These are phyloP conservation scores for Entelurus aequoreus DNA, from an alignment of 2,113 vertebrate genomes.

Conservation along the genomic window DNA sequence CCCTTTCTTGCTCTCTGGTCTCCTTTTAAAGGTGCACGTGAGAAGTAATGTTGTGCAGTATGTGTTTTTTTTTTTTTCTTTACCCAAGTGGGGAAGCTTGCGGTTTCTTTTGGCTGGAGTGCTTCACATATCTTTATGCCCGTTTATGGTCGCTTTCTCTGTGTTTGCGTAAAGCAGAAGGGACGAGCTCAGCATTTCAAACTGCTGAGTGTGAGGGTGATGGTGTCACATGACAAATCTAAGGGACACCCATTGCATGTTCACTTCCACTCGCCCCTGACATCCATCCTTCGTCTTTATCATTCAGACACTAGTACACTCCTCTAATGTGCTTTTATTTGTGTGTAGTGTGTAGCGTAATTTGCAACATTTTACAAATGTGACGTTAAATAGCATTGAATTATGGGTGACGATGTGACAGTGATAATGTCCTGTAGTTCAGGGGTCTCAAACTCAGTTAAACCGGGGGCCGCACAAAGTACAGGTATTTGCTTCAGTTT, in stretches of 20 bases:
- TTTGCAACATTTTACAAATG: no score
- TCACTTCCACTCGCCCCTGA: conserved; percentile 9
- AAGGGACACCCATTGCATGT: conserved; percentile 55
- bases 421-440: no score
- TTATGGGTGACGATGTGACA: no score
- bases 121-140: not conserved
- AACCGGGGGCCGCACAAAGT: no score
- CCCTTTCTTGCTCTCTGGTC: not conserved
- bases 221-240: conserved; percentile 70
- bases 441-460: no score
- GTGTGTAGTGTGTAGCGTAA: no score
- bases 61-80: not conserved
- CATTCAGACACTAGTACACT: not conserved
- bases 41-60: not conserved
- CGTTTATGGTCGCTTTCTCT: conserved; percentile 6
- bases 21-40: not conserved
- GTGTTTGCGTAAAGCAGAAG: conserved; percentile 15
- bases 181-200: conserved; percentile 53
- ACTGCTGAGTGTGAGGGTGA: conserved; percentile 63
- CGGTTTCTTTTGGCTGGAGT: not conserved
- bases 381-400: no score
- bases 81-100: no score
- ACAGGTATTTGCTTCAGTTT: no score
- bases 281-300: not conserved
- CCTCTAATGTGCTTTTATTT: not conserved